Percentiles rank a stretch among this genome's conserved stretches.
These are phyloP conservation scores for Epinotia ramella DNA, from an alignment of 2,888 invertebrate genomes.

Conservation along the genomic window DNA sequence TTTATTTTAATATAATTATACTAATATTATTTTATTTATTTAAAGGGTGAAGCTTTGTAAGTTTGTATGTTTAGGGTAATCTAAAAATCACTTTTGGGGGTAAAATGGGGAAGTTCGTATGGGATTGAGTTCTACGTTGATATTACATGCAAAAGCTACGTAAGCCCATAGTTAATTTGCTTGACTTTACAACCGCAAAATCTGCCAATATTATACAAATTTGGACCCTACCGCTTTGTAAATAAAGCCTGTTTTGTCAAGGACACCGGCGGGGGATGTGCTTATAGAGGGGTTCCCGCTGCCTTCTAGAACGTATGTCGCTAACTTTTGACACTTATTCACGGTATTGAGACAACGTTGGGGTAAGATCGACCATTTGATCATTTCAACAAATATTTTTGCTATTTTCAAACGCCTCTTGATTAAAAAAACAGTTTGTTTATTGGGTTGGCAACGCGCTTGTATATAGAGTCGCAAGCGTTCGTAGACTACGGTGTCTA, in stretches of 20 bases:
- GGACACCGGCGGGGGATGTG: slow-evolving; percentile 81
- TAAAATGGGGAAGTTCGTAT: background rate
- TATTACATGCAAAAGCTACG: background rate
- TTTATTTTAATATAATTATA: background rate
- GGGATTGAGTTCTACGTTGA: too few relatives aligned
- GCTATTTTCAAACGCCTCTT: background rate
- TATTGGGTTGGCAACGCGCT: too few relatives aligned
- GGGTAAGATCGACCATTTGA: slow-evolving; percentile 1
- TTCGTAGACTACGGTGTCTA: too few relatives aligned
- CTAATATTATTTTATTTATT: too few relatives aligned
- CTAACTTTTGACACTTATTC: slow-evolving; percentile 47
- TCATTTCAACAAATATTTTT: background rate
- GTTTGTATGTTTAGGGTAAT: too few relatives aligned
- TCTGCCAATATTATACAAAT: background rate
- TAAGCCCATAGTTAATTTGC: background rate
- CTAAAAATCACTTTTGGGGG: background rate
- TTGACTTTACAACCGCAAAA: background rate
- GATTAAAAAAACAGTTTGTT: too few relatives aligned
- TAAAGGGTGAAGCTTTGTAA: too few relatives aligned
- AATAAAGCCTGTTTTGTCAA: slow-evolving; percentile 65
- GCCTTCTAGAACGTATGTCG: slow-evolving; percentile 73
- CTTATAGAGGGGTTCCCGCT: slow-evolving; percentile 76
- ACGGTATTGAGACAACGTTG: background rate
- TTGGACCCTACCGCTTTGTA: slow-evolving; percentile 54
- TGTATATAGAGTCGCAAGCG: too few relatives aligned